Conservation (phyloP, 2,797 vertebrate species). For the Tinamus major region DNA sequence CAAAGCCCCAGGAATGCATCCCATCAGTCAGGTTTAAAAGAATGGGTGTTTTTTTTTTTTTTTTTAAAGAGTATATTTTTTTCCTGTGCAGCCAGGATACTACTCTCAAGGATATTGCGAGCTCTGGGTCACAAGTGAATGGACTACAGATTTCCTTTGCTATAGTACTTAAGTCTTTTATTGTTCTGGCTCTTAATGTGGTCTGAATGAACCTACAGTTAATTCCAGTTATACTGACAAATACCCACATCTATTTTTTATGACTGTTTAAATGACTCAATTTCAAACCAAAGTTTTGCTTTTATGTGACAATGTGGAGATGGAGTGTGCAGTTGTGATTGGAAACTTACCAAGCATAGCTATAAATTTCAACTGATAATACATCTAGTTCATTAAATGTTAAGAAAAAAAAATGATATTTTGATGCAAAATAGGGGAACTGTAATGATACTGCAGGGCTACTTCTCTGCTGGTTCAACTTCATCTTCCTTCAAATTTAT, state of each 20-base stretch:
- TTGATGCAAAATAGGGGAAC: background rate
- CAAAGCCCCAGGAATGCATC: background rate
- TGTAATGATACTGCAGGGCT: background rate
- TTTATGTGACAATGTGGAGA: background rate
- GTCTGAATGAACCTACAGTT: background rate
- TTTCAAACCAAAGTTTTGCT: background rate
- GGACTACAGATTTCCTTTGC: background rate
- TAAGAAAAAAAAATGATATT: background rate
- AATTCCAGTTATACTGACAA: background rate
- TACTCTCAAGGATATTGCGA: background rate
- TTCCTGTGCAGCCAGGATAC: background rate
- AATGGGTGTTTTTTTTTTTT: background rate
- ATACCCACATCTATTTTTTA: background rate
- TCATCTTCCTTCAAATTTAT: background rate
- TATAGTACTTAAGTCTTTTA: background rate
- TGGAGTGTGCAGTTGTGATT: background rate
- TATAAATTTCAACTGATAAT: background rate
- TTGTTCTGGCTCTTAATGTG: background rate
- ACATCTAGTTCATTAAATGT: background rate
- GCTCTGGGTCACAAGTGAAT: background rate
- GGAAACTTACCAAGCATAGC: background rate
- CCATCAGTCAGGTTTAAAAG: background rate
- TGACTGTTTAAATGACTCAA: background rate
- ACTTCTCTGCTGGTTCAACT: background rate
- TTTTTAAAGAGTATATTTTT: background rate